Conservation (phyloP, 2,797 vertebrate species). For the Myripristis jacobus region DNA sequence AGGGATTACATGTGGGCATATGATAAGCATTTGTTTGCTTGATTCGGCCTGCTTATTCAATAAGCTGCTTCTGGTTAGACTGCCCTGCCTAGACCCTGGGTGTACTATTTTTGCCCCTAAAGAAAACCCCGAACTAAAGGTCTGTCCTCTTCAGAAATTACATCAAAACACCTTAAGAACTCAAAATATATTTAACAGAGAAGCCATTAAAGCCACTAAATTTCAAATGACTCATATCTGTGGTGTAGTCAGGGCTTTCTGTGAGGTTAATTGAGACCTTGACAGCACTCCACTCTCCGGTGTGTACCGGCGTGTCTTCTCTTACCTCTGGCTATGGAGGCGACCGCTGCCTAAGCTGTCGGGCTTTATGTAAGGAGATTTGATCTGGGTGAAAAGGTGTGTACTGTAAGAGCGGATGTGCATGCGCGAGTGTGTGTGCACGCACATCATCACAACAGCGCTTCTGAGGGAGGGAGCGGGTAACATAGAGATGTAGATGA, state of each 20-base stretch:
- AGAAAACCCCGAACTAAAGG: constrained; percentile 6
- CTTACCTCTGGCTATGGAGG: constrained; percentile 55
- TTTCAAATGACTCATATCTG: constrained; percentile 67
- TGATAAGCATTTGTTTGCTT: constrained; percentile 21
- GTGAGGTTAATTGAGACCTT: constrained; percentile 76
- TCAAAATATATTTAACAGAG: constrained; percentile 60
- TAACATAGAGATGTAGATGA: constrained; percentile 40
- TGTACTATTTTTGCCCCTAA: constrained; percentile 28
- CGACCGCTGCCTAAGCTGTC: constrained; percentile 21
- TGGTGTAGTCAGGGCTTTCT: constrained; percentile 53
- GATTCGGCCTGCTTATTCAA: constrained; percentile 29
- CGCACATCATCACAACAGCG: constrained; percentile 38
- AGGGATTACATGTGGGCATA: constrained; percentile 8
- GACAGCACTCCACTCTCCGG: constrained; percentile 61
- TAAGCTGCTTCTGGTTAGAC: constrained; percentile 19
- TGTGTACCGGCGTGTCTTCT: constrained; percentile 46
- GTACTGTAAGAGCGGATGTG: constrained; percentile 23
- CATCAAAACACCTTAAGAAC: constrained; percentile 46
- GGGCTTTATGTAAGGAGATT: constrained; percentile 51
- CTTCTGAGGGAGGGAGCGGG: constrained; percentile 37
- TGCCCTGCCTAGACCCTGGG: not conserved
- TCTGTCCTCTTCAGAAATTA: constrained; percentile 4
- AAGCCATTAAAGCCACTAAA: constrained; percentile 42
- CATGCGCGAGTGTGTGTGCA: not conserved
- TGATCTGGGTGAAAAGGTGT: constrained; percentile 57